These are phyloP conservation scores for Pontoporia blainvillei DNA, from an alignment of 2,113 vertebrate species.

Conservation along the genomic window DNA sequence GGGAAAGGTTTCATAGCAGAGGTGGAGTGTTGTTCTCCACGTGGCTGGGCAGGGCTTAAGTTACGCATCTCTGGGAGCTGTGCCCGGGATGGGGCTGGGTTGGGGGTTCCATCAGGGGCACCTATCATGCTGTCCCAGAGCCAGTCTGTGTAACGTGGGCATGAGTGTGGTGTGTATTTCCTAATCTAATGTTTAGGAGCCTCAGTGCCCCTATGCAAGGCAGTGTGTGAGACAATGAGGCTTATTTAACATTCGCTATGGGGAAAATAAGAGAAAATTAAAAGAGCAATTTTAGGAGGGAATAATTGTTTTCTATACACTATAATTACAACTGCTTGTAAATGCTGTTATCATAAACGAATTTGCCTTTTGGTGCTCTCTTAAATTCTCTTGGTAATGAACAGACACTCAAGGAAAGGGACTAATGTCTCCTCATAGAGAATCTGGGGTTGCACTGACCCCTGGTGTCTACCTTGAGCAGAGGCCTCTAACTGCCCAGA, in stretches of 20 bases:
- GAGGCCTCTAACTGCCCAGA: neutral
- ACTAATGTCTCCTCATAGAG: neutral
- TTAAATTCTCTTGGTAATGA: constrained; percentile 65
- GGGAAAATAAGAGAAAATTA: constrained; percentile 72
- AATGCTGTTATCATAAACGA: constrained; percentile 65
- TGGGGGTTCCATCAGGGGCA: fast-evolving
- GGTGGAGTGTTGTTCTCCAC: no score
- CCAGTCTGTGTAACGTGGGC: neutral
- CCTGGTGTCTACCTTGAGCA: constrained; percentile 48
- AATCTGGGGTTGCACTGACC: constrained; percentile 60
- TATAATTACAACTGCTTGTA: constrained; percentile 75
- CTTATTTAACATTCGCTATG: constrained; percentile 62
- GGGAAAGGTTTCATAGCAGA: neutral
- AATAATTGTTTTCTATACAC: constrained; percentile 74
- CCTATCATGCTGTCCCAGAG: neutral
- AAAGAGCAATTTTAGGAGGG: constrained; percentile 72
- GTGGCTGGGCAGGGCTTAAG: neutral
- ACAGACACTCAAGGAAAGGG: constrained; percentile 2
- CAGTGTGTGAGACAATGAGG: constrained; percentile 41
- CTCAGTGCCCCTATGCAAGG: neutral
- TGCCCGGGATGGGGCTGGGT: neutral
- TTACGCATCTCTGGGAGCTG: neutral
- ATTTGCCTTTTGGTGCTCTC: constrained; percentile 57
- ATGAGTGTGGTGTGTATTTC: neutral
- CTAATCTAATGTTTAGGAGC: neutral